Evolutionary conservation across 2,888 invertebrate genomes (phyloP).

Genomic region (Hybos culiciformis): DNA sequence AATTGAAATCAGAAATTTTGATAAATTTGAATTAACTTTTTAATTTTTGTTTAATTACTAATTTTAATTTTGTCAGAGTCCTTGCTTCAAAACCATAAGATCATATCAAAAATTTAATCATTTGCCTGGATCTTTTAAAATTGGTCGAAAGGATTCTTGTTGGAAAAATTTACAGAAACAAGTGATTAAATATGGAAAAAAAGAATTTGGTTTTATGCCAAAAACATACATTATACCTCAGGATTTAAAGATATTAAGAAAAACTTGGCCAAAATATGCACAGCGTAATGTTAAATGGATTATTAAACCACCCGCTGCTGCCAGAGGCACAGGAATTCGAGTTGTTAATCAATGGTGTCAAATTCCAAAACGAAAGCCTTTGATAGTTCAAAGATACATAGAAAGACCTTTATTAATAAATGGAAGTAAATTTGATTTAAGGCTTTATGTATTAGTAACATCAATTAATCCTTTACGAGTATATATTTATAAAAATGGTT

Average conservation of each 20-base stretch:
- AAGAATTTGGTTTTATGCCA: slow-evolving; percentile 84
- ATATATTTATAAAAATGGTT: slow-evolving; percentile 89
- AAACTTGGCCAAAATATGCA: slow-evolving; percentile 71
- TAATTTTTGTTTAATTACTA: too few species aligned
- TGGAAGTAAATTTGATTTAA: slow-evolving; percentile 92
- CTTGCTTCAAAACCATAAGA: slow-evolving; percentile 68
- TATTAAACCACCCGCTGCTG: slow-evolving; percentile 95
- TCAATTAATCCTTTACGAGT: slow-evolving; percentile 87
- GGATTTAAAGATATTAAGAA: slow-evolving; percentile 65
- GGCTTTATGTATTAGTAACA: slow-evolving; percentile 89
- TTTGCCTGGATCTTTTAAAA: slow-evolving; percentile 95
- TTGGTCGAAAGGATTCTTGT: slow-evolving; percentile 88
- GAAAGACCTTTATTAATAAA: slow-evolving; percentile 77
- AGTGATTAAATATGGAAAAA: slow-evolving; percentile 39
- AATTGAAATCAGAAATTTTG: too few species aligned
- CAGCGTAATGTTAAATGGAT: slow-evolving; percentile 81
- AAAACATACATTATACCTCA: slow-evolving; percentile 81
- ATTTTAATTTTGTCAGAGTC: too few species aligned
- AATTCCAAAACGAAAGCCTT: slow-evolving; percentile 77
- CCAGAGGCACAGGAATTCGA: slow-evolving; percentile 89
- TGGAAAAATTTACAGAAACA: slow-evolving; percentile 68
- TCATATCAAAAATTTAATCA: slow-evolving; percentile 96
- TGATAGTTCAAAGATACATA: slow-evolving; percentile 84
- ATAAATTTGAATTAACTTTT: too few species aligned
- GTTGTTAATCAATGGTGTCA: slow-evolving; percentile 91